Percentiles rank a stretch among this genome's conserved stretches.
These are phyloP conservation scores for Saguinus midas DNA, from an alignment of 2,113 vertebrate genomes.

Conservation along the genomic window DNA sequence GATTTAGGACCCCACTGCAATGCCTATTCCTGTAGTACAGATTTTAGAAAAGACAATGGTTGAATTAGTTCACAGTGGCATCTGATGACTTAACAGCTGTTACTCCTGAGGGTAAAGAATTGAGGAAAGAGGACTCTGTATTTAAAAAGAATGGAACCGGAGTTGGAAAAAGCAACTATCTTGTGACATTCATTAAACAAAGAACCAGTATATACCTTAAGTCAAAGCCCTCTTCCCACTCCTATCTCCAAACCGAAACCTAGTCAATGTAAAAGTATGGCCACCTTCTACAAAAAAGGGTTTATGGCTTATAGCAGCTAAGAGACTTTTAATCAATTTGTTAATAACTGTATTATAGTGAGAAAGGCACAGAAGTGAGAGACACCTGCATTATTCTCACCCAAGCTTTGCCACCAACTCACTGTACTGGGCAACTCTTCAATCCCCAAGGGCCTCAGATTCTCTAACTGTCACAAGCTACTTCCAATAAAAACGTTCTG, in stretches of 20 bases:
- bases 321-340: neutral
- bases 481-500: neutral
- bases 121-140: neutral
- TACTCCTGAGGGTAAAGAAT: neutral
- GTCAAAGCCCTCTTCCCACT: neutral
- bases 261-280: neutral
- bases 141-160: conserved; percentile 21
- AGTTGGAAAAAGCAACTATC: neutral
- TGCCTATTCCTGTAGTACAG: neutral
- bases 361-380: neutral
- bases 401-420: neutral
- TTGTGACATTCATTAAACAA: conserved; percentile 9
- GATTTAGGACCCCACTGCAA: neutral
- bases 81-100: neutral
- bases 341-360: neutral
- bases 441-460: neutral
- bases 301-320: neutral
- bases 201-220: neutral
- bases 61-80: neutral
- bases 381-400: neutral
- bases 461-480: neutral
- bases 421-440: neutral
- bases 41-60: neutral
- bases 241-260: neutral
- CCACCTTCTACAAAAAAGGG: neutral